These are phyloP conservation scores for Cantharis flavilabris DNA, from an alignment of 2,888 invertebrate species.

Conservation along the genomic window DNA sequence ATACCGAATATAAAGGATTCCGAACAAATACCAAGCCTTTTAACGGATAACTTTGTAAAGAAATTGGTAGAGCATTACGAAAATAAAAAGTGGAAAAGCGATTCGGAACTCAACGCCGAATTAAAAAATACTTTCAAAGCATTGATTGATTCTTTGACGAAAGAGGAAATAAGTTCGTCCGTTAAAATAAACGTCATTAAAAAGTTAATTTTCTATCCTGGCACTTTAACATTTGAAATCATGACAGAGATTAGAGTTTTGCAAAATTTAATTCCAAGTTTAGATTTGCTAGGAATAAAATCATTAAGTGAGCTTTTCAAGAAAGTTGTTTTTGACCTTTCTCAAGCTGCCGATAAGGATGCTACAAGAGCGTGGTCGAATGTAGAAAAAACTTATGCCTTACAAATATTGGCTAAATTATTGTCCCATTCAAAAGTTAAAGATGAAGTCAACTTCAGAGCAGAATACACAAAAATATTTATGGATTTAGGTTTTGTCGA, in stretches of 20 bases:
- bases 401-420: constrained; percentile 60
- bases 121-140: constrained; percentile 62
- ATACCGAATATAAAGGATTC: constrained; percentile 57
- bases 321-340: constrained; percentile 62
- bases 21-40: constrained; percentile 60
- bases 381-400: constrained; percentile 70
- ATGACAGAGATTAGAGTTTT: constrained; percentile 68
- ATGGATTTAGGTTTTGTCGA: constrained; percentile 69
- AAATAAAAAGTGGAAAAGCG: constrained; percentile 62
- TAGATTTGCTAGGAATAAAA: constrained; percentile 66
- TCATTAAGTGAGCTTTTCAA: constrained; percentile 66
- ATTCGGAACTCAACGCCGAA: constrained; percentile 62
- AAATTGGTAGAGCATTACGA: constrained; percentile 68
- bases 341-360: constrained; percentile 53
- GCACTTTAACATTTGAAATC: constrained; percentile 75
- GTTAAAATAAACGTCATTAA: constrained; percentile 64
- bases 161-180: constrained; percentile 57
- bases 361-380: constrained; percentile 68
- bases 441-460: constrained; percentile 67
- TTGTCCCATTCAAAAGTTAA: constrained; percentile 52
- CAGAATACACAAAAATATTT: constrained; percentile 67
- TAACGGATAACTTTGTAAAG: constrained; percentile 68
- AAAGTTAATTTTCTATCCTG: constrained; percentile 69
- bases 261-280: constrained; percentile 65
- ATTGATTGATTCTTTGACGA: constrained; percentile 58